Conservation (phyloP, 2,797 vertebrate genomes). For the Anguilla pacifica region DNA sequence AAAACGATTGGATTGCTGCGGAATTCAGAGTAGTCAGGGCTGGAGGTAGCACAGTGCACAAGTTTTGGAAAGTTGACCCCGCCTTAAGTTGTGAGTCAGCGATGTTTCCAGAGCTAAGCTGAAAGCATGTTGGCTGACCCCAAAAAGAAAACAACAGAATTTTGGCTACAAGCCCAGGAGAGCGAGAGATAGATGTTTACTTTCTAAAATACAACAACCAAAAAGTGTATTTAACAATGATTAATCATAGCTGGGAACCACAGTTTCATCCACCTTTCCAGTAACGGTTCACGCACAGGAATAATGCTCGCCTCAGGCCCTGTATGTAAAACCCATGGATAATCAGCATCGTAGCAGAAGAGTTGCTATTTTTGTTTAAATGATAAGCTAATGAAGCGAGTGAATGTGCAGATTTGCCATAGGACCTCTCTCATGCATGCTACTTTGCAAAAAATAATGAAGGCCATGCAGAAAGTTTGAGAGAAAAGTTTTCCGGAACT, state of each 20-base stretch:
- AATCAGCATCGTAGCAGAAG: not conserved
- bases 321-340: not conserved
- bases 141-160: not conserved
- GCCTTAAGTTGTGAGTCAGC: not conserved
- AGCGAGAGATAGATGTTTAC: not conserved
- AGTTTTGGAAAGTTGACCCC: conserved; percentile 5
- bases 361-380: not conserved
- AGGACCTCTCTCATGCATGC: not conserved
- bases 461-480: not conserved
- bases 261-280: not conserved
- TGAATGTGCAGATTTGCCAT: not conserved
- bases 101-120: not conserved
- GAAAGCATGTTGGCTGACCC: not conserved
- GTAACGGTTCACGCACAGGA: not conserved
- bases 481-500: not conserved
- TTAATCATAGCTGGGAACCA: not conserved
- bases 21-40: not conserved
- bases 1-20: not conserved
- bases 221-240: not conserved
- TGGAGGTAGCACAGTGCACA: not conserved
- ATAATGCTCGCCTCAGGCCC: not conserved
- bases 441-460: not conserved
- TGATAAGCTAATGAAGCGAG: not conserved
- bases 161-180: conserved; percentile 10
- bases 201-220: not conserved